Evolutionary conservation across 2,113 vertebrate genomes (phyloP).

Genomic region (Bufo bufo): DNA sequence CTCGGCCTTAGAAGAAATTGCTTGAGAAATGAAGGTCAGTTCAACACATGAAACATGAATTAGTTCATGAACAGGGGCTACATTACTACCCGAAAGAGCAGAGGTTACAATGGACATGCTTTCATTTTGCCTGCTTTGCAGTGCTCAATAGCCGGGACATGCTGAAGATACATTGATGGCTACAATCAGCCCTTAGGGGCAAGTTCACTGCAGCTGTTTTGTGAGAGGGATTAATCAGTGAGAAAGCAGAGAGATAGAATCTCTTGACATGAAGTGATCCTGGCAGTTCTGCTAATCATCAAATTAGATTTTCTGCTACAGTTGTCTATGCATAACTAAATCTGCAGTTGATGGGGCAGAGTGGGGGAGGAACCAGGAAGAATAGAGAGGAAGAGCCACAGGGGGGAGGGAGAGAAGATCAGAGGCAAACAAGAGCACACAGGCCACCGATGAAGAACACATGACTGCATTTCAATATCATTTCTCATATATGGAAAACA

Average conservation of each 20-base stretch:
- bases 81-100: background rate
- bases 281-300: slow-evolving; percentile 59
- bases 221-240: slow-evolving; percentile 57
- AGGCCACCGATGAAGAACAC: slow-evolving; percentile 20
- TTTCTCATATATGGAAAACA: background rate
- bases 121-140: slow-evolving; percentile 68
- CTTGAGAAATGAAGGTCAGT: background rate
- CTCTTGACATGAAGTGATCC: slow-evolving; percentile 59
- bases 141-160: slow-evolving; percentile 66
- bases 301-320: slow-evolving; percentile 61
- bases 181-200: slow-evolving; percentile 57
- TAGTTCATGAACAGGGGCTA: background rate
- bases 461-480: slow-evolving; percentile 30
- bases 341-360: slow-evolving; percentile 54
- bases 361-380: slow-evolving; percentile 43
- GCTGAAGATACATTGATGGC: slow-evolving; percentile 55
- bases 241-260: slow-evolving; percentile 56
- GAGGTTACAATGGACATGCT: slow-evolving; percentile 49
- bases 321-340: slow-evolving; percentile 59
- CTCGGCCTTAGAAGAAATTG: background rate
- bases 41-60: background rate
- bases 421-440: slow-evolving; percentile 41
- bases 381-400: slow-evolving; percentile 25
- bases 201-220: slow-evolving; percentile 57
- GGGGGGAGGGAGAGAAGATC: slow-evolving; percentile 28